These are phyloP conservation scores for Hyppa rectilinea DNA, from an alignment of 2,888 invertebrate species.

Conservation along the genomic window DNA sequence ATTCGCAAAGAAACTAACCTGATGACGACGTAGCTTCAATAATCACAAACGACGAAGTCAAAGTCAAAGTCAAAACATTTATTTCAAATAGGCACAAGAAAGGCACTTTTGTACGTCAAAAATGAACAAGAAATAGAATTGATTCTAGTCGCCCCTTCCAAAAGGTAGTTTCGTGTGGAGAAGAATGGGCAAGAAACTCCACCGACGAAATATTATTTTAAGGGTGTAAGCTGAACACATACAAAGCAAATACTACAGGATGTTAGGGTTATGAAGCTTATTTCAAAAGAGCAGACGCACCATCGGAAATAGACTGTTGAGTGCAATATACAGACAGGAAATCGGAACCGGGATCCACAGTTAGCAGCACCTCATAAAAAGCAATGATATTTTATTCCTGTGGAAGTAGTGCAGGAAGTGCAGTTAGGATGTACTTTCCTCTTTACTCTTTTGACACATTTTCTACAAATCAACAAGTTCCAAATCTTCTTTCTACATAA, in stretches of 20 bases:
- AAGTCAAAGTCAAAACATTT: too few relatives aligned
- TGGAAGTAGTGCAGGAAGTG: slow-evolving; percentile 18
- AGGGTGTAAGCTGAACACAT: too few relatives aligned
- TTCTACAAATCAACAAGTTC: neutral
- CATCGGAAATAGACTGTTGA: slow-evolving; percentile 30
- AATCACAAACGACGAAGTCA: neutral
- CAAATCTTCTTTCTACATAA: neutral
- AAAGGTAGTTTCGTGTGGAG: too few relatives aligned
- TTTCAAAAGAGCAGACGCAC: slow-evolving; percentile 19
- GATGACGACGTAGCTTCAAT: neutral
- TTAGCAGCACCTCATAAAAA: slow-evolving; percentile 33
- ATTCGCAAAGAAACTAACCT: neutral
- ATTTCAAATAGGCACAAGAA: too few relatives aligned
- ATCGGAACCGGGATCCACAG: slow-evolving; percentile 29
- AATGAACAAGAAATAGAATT: too few relatives aligned
- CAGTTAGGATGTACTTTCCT: neutral
- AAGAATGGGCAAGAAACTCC: too few relatives aligned
- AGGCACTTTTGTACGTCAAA: too few relatives aligned
- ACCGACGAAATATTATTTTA: too few relatives aligned
- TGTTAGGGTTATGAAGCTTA: neutral
- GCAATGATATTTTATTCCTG: slow-evolving; percentile 30
- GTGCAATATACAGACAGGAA: slow-evolving; percentile 26
- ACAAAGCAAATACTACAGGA: neutral
- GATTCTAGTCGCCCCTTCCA: too few relatives aligned
- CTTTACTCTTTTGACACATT: neutral